These are phyloP conservation scores for Chloroceryle inda DNA, from an alignment of 2,797 vertebrate species.

Conservation along the genomic window DNA sequence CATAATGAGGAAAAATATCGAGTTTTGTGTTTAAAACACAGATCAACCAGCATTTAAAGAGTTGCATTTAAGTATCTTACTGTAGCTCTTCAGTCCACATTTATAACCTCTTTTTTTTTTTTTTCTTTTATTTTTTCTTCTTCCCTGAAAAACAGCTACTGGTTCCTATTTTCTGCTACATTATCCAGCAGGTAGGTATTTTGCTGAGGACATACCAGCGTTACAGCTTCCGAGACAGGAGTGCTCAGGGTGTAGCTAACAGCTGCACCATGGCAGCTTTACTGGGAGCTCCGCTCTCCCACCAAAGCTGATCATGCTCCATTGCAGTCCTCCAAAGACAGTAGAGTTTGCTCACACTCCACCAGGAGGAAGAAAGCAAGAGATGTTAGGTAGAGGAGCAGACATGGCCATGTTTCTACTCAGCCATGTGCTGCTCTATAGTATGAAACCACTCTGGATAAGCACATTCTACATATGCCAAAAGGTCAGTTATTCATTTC, in stretches of 20 bases:
- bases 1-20: not conserved
- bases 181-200: not conserved
- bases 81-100: not conserved
- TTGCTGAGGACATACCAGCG: not conserved
- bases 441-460: too few species aligned
- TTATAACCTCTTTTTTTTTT: not conserved
- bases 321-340: not conserved
- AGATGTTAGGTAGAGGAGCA: not conserved
- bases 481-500: not conserved
- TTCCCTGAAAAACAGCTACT: not conserved
- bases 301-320: not conserved
- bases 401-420: not conserved
- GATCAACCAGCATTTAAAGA: not conserved
- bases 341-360: not conserved
- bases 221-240: not conserved
- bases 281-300: not conserved
- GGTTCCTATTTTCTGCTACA: not conserved
- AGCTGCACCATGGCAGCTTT: not conserved
- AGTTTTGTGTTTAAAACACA: not conserved
- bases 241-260: not conserved
- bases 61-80: not conserved
- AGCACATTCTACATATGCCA: not conserved
- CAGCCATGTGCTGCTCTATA: not conserved
- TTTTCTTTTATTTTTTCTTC: not conserved
- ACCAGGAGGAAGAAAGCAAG: not conserved